phyloP scores from a whole-genome alignment of 2,797 vertebrate species.

The Tenualosa thibaudeaui region DNA sequence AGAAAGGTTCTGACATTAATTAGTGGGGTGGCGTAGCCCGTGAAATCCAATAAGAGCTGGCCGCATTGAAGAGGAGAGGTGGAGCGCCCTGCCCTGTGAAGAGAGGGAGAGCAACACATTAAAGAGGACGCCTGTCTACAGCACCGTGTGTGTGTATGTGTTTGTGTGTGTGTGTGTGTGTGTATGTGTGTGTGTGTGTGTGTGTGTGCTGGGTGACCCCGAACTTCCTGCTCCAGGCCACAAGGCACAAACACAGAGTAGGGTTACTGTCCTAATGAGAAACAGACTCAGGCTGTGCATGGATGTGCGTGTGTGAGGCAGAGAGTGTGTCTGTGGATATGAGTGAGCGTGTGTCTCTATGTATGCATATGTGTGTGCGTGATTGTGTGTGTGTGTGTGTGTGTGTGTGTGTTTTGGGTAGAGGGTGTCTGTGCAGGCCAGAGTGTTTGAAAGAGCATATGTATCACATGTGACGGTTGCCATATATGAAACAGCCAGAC shows the following conservation, averaged over 20 bases:
- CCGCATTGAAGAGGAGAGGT: slow-evolving; percentile 34
- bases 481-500: slow-evolving; percentile 8
- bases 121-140: slow-evolving; percentile 52
- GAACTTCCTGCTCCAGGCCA: slow-evolving; percentile 51
- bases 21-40: slow-evolving; percentile 47
- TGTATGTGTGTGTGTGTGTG: slow-evolving; percentile 7
- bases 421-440: background rate
- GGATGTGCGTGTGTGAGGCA: background rate
- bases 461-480: slow-evolving; percentile 17
- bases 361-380: slow-evolving; percentile 22
- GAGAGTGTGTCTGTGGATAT: background rate
- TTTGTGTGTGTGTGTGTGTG: background rate
- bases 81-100: slow-evolving; percentile 31
- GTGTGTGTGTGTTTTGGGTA: background rate
- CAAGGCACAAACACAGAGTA: slow-evolving; percentile 52
- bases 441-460: background rate
- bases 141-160: slow-evolving; percentile 18
- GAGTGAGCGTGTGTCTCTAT: background rate
- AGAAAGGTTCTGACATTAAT: slow-evolving; percentile 57
- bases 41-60: slow-evolving; percentile 58
- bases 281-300: slow-evolving; percentile 41
- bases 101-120: slow-evolving; percentile 38
- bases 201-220: slow-evolving; percentile 51
- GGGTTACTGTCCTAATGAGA: slow-evolving; percentile 53
- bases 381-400: background rate